These are phyloP conservation scores for Euphydryas editha DNA, from an alignment of 2,888 invertebrate species.

Conservation along the genomic window DNA sequence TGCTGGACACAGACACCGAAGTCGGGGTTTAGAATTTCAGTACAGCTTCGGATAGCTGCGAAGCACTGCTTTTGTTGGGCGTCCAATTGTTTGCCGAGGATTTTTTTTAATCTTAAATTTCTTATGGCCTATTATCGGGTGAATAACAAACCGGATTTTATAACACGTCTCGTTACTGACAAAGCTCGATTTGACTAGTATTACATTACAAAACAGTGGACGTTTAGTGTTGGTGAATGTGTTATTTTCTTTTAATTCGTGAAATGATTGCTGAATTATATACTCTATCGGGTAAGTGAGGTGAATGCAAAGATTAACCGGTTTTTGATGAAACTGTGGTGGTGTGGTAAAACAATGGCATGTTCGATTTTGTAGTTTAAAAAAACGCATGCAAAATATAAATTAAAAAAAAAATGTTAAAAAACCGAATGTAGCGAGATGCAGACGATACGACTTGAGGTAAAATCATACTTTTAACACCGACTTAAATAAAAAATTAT, in stretches of 20 bases:
- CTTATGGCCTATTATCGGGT: conserved; percentile 47
- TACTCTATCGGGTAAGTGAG: conserved; percentile 72
- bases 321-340: conserved; percentile 64
- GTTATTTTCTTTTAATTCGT: conserved; percentile 37
- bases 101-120: conserved; percentile 67
- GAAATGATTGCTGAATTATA: conserved; percentile 50
- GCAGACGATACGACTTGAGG: conserved; percentile 50
- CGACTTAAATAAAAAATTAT: conserved; percentile 15
- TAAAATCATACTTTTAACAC: conserved; percentile 41
- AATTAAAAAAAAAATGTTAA: conserved; percentile 21
- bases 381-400: conserved; percentile 63
- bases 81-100: conserved; percentile 76
- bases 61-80: conserved; percentile 79
- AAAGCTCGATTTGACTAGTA: conserved; percentile 34
- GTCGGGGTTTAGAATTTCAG: conserved; percentile 83
- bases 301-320: conserved; percentile 62
- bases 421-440: conserved; percentile 49
- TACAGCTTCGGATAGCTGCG: conserved; percentile 82
- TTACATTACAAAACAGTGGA: conserved; percentile 44
- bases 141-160: conserved; percentile 44
- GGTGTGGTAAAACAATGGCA: conserved; percentile 75
- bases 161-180: conserved; percentile 30
- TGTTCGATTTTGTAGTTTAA: conserved; percentile 53
- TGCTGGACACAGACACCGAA: conserved; percentile 81
- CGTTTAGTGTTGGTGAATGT: conserved; percentile 48